Evolutionary conservation across 2,888 invertebrate genomes (phyloP).

Genomic region (Clepsis dumicolana): DNA sequence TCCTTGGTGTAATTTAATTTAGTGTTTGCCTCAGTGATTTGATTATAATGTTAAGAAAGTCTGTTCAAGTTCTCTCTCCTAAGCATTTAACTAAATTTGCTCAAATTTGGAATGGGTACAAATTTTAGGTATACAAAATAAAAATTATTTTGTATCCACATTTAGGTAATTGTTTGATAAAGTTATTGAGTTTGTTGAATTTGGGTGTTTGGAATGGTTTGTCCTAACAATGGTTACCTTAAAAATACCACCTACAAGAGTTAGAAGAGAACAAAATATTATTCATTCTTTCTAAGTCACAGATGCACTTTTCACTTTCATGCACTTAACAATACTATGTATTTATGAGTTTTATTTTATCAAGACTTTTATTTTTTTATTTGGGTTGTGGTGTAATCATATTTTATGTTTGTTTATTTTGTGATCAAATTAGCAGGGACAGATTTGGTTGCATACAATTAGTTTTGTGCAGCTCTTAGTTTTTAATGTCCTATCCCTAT

Average conservation of each 20-base stretch:
- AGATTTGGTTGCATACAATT: background rate
- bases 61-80: conserved; percentile 51
- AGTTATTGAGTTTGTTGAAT: conserved; percentile 43
- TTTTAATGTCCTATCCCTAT: background rate
- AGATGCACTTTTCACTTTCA: conserved; percentile 49
- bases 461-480: background rate
- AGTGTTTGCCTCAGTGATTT: conserved; percentile 41
- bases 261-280: conserved; percentile 67
- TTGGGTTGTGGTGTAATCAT: background rate
- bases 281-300: conserved; percentile 74
- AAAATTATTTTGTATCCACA: conserved; percentile 53
- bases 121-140: conserved; percentile 49
- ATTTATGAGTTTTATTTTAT: background rate
- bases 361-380: conserved; percentile 5
- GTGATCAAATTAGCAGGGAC: background rate
- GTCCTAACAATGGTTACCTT: conserved; percentile 69
- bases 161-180: conserved; percentile 48
- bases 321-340: conserved; percentile 18
- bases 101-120: conserved; percentile 67
- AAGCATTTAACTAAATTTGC: conserved; percentile 64
- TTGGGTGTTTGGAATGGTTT: conserved; percentile 51
- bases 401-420: background rate
- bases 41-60: conserved; percentile 43
- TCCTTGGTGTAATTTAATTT: conserved; percentile 57
- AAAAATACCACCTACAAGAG: conserved; percentile 57